Evolutionary conservation across 2,888 invertebrate genomes (phyloP).

Genomic region (Nematopogon swammerdamellus): DNA sequence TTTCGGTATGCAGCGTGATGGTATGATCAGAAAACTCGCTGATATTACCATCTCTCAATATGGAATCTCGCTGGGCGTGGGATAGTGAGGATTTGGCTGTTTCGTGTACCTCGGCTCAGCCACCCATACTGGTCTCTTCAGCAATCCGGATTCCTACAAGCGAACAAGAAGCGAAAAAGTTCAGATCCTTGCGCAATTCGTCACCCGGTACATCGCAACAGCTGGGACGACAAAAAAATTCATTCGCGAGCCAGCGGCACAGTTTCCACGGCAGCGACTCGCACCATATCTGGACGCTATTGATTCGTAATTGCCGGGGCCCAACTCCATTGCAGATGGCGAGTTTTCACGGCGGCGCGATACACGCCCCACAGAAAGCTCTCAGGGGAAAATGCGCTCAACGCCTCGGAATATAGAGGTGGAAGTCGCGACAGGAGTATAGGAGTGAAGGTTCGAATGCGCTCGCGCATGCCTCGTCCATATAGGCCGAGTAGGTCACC

Average conservation of each 20-base stretch:
- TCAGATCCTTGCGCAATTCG: not conserved
- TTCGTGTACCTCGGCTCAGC: no score
- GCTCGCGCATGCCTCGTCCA: not conserved
- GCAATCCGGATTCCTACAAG: no score
- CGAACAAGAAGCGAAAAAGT: no score
- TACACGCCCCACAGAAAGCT: not conserved
- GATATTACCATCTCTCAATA: no score
- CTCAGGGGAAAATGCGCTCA: not conserved
- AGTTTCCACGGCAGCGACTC: slow-evolving; percentile 29
- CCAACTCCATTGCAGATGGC: not conserved
- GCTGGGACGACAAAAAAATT: slow-evolving; percentile 19
- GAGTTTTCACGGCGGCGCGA: not conserved
- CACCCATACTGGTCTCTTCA: no score
- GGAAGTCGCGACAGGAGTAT: not conserved
- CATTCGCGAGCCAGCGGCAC: slow-evolving; percentile 18
- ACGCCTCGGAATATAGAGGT: not conserved
- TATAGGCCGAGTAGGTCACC: not conserved
- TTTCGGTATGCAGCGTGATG: no score
- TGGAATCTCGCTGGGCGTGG: no score
- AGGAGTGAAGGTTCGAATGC: not conserved
- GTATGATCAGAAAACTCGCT: no score
- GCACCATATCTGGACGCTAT: slow-evolving; percentile 27
- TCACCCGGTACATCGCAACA: not conserved
- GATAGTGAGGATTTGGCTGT: no score
- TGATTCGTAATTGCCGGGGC: not conserved